Conservation (phyloP, 2,797 vertebrate species). For the Rhinogobio ventralis region DNA sequence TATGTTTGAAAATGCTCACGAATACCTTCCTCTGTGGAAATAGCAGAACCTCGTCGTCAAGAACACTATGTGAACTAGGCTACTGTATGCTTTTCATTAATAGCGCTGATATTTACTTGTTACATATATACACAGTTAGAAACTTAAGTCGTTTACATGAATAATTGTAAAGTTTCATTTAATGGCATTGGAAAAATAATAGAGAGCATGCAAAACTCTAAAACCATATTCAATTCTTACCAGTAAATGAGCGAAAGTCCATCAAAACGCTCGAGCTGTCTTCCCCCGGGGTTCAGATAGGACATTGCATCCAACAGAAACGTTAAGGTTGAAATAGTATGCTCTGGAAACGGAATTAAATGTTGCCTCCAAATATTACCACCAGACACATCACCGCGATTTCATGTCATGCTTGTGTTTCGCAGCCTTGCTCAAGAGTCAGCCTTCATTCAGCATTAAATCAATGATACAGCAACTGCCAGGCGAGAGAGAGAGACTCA, state of each 20-base stretch:
- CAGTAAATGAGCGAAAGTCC: slow-evolving; percentile 90
- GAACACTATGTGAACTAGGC: neutral
- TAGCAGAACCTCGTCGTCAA: neutral
- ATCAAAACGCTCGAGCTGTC: slow-evolving; percentile 84
- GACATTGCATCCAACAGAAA: slow-evolving; percentile 75
- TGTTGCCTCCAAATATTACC: slow-evolving; percentile 37
- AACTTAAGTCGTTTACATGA: neutral
- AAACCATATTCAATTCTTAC: slow-evolving; percentile 68
- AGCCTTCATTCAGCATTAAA: slow-evolving; percentile 67
- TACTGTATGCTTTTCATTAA: neutral
- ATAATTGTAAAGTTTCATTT: neutral
- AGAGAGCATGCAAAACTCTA: neutral
- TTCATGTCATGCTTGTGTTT: slow-evolving; percentile 42
- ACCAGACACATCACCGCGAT: slow-evolving; percentile 52
- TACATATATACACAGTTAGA: neutral
- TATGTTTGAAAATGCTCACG: neutral
- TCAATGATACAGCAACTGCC: slow-evolving; percentile 61
- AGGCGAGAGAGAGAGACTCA: slow-evolving; percentile 36
- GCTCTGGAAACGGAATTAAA: slow-evolving; percentile 34
- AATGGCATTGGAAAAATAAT: neutral
- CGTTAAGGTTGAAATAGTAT: slow-evolving; percentile 31
- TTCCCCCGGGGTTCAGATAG: slow-evolving; percentile 79
- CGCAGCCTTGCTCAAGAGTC: slow-evolving; percentile 62
- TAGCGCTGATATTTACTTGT: neutral
- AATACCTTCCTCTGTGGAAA: neutral